Base-by-base conservation (phyloP, 2,113 vertebrate genomes). In the Hylia prasina region DNA sequence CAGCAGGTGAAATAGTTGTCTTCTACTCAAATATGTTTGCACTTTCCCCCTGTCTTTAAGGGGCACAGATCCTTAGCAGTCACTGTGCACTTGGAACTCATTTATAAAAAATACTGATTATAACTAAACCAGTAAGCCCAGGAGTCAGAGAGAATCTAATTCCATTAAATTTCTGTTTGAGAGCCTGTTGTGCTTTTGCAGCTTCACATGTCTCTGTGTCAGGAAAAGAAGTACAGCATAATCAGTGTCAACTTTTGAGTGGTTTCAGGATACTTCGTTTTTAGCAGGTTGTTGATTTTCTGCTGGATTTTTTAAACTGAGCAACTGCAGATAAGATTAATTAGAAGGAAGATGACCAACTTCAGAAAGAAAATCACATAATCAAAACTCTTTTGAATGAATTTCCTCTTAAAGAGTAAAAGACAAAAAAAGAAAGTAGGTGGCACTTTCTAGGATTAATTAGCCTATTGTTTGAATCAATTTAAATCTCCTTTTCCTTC, bases 1-100 rank as follows among this genome's bases (percentile, higher is more conserved):
- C 73, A 75, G 33, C 86, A 95, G 79, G 96, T 97, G 35, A 63
- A 76, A 39, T 71, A 15, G 16, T 40, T 54, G 22, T 79, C 20
- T 66, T 51, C 18, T 72, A 3, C 56, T 91, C 25, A 39, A n/a
- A 75, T 13, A 13, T 2, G 2, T 44, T 53, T 19, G 21, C 44
- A 51, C 17, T 48, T 65, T 19, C 11, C 33, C 35, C 57, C 13
- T 89, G 8, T 60, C 7, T 56, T 68, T 33, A 68, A 53, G 17
- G 11, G 27, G 4, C 45, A 50, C 20, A 48, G 33, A n/a, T 30
- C 71, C 25, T 37, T 42, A 13, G 18, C 40, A 65, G 30, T 57
- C 47, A 14, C 10, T 40, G 2, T 39, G 17, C 14, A 4, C 54
- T 69, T 61, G 33, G 40, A 54, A 53, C 13, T 90, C 8, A 9